Conservation (phyloP, 2,888 invertebrate species). For the Stenodera caucasica region DNA sequence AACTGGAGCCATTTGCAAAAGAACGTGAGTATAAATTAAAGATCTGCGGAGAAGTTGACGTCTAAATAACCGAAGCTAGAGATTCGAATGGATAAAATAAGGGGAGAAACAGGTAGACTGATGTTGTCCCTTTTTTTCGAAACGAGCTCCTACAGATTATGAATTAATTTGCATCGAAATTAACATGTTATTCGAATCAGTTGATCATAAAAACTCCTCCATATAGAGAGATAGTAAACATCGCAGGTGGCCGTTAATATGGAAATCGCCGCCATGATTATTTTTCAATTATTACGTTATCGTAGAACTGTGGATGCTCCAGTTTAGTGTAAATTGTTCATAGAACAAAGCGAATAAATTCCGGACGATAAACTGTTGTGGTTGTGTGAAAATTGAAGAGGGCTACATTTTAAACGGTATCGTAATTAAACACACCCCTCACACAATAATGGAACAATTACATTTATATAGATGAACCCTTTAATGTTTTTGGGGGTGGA, state of each 20-base stretch:
- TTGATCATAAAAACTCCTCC: not conserved
- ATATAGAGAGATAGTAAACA: not conserved
- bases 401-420: slow-evolving; percentile 36
- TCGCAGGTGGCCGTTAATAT: not conserved
- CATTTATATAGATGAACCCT: slow-evolving; percentile 40
- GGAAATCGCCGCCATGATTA: not conserved
- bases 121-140: not conserved
- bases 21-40: slow-evolving; percentile 15
- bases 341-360: not conserved
- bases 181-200: slow-evolving; percentile 4
- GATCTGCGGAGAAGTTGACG: not conserved
- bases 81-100: not conserved
- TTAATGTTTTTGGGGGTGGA: slow-evolving; percentile 36
- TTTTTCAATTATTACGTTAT: too few relatives aligned
- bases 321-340: too few relatives aligned
- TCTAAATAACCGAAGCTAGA: not conserved
- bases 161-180: slow-evolving; percentile 7
- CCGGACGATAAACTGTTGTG: slow-evolving; percentile 16
- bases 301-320: too few relatives aligned
- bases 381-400: slow-evolving; percentile 24
- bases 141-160: not conserved
- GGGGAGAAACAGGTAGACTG: not conserved
- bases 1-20: slow-evolving; percentile 10
- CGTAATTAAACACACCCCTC: slow-evolving; percentile 39
- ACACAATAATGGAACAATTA: slow-evolving; percentile 43